phyloP scores from a whole-genome alignment of 2,888 invertebrate genomes.

The Drosophila yooni region DNA sequence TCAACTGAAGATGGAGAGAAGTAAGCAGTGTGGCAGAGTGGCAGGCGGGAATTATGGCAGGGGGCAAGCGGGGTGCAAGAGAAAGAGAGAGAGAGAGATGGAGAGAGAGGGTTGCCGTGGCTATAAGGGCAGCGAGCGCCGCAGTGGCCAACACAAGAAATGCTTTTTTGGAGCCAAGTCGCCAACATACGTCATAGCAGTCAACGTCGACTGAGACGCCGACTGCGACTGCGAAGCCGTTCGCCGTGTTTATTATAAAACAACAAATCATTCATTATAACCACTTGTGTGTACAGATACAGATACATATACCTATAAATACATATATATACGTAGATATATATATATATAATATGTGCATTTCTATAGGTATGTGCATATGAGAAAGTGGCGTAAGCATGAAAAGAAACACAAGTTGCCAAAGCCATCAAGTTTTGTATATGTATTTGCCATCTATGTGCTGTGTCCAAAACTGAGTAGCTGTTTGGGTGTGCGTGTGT shows the following conservation, averaged over 20 bases:
- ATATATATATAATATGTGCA: slow-evolving; percentile 7
- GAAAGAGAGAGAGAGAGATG: background rate
- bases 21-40: slow-evolving; percentile 9
- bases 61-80: background rate
- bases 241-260: slow-evolving; percentile 83
- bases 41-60: slow-evolving; percentile 7
- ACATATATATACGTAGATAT: slow-evolving; percentile 1
- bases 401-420: slow-evolving; percentile 70
- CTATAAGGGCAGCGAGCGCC: slow-evolving; percentile 54
- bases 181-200: slow-evolving; percentile 67
- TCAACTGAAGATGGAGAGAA: slow-evolving; percentile 50
- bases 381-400: slow-evolving; percentile 81
- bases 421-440: slow-evolving; percentile 50
- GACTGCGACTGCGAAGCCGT: slow-evolving; percentile 58
- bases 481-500: slow-evolving; percentile 12
- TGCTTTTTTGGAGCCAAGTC: slow-evolving; percentile 45
- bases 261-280: slow-evolving; percentile 84
- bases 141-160: slow-evolving; percentile 49
- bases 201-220: slow-evolving; percentile 27
- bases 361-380: slow-evolving; percentile 32
- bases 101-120: slow-evolving; percentile 37
- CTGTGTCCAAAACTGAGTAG: slow-evolving; percentile 22
- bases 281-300: slow-evolving; percentile 70
- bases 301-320: slow-evolving; percentile 23
- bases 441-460: slow-evolving; percentile 36